Evolutionary conservation across 2,888 invertebrate genomes (phyloP), one percentile per base, ranked within the genome.

Genomic region (Macrophya annulata): DNA sequence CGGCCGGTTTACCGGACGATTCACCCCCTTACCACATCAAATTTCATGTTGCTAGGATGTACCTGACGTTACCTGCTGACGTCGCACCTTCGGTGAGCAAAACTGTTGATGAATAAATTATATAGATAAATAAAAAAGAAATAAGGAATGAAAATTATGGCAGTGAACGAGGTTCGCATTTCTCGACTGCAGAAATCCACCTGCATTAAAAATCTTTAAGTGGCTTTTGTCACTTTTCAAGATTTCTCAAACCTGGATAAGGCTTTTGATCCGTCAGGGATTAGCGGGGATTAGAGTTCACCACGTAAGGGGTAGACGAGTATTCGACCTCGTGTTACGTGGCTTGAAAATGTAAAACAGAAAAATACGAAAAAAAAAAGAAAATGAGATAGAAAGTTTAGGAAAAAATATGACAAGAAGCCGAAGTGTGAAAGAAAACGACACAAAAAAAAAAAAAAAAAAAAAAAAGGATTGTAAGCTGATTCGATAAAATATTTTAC

Each of bases 31-130:
- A 96, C 92, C 89, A 93, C 40, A 94, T 96, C 55, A 93, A 93
- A 85, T 96, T 96, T 93, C 95, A 94, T 93, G 95, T 96, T 37
- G 95, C 95, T 85, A 95, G 94, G 90, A 94, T 96, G 91, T 95
- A 95, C 89, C 91, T 96, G 85, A 94, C 94, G 3, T 89, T 96
- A 72, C 95, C 95, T 83, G 94, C 94, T 85, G 94, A 93, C 55
- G 94, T 95, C 88, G 92, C 95, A 87, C 94, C 94, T 86, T 94
- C 94, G 93, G 95, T 95, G 93, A 94, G 92, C 89, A 79, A 87
- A 72, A 40, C 10, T 31, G 17, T 25, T n/a, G 4, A 5, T 77
- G 15, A 76, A 51, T 21, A 62, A 21, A 62, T 62, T 21, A 31
- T 31, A 31, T 31, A 31, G 31, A 3, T 59, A 59, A 10, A 45